These are phyloP conservation scores for Bucorvus abyssinicus DNA, from an alignment of 2,797 vertebrate species.

Conservation along the genomic window DNA sequence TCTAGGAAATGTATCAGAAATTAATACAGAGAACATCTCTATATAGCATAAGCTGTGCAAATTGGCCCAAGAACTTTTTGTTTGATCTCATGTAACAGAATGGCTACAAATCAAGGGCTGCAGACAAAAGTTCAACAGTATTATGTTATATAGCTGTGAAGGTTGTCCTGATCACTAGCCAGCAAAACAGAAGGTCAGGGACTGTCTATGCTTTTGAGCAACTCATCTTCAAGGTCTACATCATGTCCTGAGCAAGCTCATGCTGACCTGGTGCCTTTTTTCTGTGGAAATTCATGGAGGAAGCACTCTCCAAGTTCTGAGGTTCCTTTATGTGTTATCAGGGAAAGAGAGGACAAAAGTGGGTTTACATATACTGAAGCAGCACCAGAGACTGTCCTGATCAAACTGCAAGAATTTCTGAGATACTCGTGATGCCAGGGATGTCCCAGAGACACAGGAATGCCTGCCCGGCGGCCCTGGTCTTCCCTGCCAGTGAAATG, in stretches of 20 bases:
- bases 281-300: background rate
- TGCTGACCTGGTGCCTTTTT: background rate
- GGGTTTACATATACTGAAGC: background rate
- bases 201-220: background rate
- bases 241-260: background rate
- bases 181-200: slow-evolving; percentile 31
- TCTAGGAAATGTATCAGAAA: background rate
- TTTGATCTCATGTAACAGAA: slow-evolving; percentile 8
- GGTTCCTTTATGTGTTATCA: background rate
- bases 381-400: background rate
- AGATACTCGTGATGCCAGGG: background rate
- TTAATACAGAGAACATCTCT: background rate
- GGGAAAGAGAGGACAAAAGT: background rate
- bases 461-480: background rate
- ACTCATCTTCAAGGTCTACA: background rate
- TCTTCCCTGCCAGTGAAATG: background rate
- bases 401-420: background rate
- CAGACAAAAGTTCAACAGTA: slow-evolving; percentile 51
- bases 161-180: slow-evolving; percentile 9
- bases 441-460: background rate
- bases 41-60: background rate
- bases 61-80: background rate
- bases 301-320: background rate
- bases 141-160: slow-evolving; percentile 4
- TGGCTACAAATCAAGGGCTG: slow-evolving; percentile 1